These are phyloP conservation scores for Netelia inedita DNA, from an alignment of 2,888 invertebrate species.

Conservation along the genomic window DNA sequence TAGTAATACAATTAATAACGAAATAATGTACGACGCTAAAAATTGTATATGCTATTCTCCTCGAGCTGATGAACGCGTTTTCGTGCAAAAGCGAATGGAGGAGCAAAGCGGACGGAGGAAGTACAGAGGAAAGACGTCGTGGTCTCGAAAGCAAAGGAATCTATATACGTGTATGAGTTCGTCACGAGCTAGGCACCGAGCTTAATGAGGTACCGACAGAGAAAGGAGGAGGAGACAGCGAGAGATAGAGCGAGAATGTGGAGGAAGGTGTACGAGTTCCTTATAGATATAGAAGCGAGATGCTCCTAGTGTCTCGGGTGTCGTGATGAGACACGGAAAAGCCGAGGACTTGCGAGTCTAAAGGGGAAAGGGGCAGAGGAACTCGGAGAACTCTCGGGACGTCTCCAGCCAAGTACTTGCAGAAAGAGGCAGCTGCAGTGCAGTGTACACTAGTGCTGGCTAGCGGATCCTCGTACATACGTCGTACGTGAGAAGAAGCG, in stretches of 20 bases:
- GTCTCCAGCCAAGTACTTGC: slow-evolving; percentile 65
- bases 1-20: not conserved
- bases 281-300: slow-evolving; percentile 24
- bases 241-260: slow-evolving; percentile 32
- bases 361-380: slow-evolving; percentile 43
- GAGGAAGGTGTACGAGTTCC: slow-evolving; percentile 25
- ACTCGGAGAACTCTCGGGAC: slow-evolving; percentile 61
- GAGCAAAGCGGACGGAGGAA: slow-evolving; percentile 50
- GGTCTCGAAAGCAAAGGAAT: slow-evolving; percentile 50
- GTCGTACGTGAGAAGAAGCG: slow-evolving; percentile 10
- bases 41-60: slow-evolving; percentile 13
- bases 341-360: slow-evolving; percentile 53
- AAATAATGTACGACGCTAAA: slow-evolving; percentile 5
- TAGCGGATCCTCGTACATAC: slow-evolving; percentile 33
- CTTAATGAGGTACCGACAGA: slow-evolving; percentile 63
- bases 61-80: not conserved
- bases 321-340: slow-evolving; percentile 69
- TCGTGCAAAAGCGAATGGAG: slow-evolving; percentile 37
- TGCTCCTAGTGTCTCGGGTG: slow-evolving; percentile 62
- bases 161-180: slow-evolving; percentile 32
- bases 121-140: slow-evolving; percentile 51
- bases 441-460: slow-evolving; percentile 48
- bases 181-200: slow-evolving; percentile 47
- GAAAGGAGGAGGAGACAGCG: slow-evolving; percentile 16
- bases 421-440: slow-evolving; percentile 60